Percentiles rank a stretch among this genome's conserved stretches.
phyloP scores from a whole-genome alignment of 2,113 vertebrate species.

The Potamarius usumacintae region DNA sequence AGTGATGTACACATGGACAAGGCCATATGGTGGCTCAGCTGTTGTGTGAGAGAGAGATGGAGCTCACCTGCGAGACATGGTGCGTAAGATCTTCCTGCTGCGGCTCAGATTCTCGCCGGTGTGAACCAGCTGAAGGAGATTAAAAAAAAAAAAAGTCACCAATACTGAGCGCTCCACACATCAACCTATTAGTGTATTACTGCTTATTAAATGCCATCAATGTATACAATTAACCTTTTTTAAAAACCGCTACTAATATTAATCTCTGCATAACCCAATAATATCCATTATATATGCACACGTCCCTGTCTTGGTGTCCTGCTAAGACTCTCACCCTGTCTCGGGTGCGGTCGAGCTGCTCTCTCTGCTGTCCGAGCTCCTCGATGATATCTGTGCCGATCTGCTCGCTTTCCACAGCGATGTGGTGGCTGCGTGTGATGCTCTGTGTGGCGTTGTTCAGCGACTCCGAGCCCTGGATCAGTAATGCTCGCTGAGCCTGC shows the following conservation, averaged over 20 bases:
- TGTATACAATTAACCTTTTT: too few relatives aligned
- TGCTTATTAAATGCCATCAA: too few relatives aligned
- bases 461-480: constrained; percentile 88
- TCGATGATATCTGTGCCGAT: constrained; percentile 92
- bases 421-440: constrained; percentile 86
- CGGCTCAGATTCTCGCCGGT: constrained; percentile 92
- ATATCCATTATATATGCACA: too few relatives aligned
- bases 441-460: constrained; percentile 87
- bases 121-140: constrained; percentile 79
- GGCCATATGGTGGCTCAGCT: background rate
- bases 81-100: constrained; percentile 88
- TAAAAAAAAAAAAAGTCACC: background rate
- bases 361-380: constrained; percentile 91
- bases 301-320: background rate
- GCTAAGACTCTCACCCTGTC: constrained; percentile 77
- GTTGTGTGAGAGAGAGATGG: background rate
- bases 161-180: too few relatives aligned
- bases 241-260: too few relatives aligned
- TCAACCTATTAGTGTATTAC: too few relatives aligned
- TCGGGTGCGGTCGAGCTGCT: constrained; percentile 90
- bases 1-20: background rate
- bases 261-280: too few relatives aligned
- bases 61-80: constrained; percentile 90
- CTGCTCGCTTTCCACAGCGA: constrained; percentile 88
- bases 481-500: constrained; percentile 85